phyloP scores from a whole-genome alignment of 2,113 vertebrate species.

The Echinops telfairi region DNA sequence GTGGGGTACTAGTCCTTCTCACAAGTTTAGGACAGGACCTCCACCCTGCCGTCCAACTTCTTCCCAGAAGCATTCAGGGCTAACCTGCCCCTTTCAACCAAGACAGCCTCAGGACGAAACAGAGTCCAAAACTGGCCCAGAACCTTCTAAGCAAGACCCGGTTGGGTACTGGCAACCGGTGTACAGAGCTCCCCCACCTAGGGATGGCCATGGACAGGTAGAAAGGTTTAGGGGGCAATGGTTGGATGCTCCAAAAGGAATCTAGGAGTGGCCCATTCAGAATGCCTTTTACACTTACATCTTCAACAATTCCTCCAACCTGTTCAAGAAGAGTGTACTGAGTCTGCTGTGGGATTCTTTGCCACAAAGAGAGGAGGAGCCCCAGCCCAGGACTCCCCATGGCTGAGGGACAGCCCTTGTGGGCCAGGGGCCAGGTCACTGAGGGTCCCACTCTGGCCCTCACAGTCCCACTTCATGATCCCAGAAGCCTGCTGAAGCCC shows the following conservation, averaged over 20 bases:
- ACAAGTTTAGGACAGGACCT: neutral
- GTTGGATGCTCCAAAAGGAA: neutral
- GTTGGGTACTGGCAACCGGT: neutral
- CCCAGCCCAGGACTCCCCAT: neutral
- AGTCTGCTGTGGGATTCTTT: neutral
- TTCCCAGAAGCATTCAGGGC: neutral
- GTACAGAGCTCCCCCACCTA: fast-evolving
- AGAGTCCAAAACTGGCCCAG: neutral
- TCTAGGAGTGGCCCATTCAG: neutral
- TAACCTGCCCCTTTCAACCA: neutral
- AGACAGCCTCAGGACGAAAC: neutral
- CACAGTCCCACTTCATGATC: too few relatives aligned
- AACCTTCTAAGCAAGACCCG: neutral
- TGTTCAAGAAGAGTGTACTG: neutral
- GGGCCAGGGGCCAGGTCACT: neutral
- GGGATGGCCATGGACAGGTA: too few relatives aligned
- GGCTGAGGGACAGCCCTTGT: neutral
- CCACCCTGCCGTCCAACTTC: neutral
- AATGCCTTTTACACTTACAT: neutral
- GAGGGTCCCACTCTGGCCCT: neutral
- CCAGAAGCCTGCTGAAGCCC: neutral
- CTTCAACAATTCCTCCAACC: neutral
- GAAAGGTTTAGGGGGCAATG: neutral
- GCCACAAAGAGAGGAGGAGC: neutral
- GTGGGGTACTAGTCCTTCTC: neutral